Percentiles rank a stretch among this genome's conserved stretches.
Evolutionary conservation across 2,113 vertebrate genomes (phyloP).

Genomic region (Colaptes auratus): DNA sequence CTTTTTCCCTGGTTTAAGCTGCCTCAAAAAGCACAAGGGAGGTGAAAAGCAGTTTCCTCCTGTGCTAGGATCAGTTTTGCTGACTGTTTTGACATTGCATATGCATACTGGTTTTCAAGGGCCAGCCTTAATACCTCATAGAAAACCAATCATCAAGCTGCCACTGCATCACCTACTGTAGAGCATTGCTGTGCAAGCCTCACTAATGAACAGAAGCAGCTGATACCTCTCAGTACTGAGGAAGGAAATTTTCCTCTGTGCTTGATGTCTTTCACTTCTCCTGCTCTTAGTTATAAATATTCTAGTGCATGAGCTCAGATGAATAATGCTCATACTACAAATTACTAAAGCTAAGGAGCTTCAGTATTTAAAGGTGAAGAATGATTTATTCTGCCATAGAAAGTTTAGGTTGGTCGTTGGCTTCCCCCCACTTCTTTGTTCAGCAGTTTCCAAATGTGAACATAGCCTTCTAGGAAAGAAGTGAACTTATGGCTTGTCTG

Average conservation of each 20-base stretch:
- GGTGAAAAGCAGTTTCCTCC: background rate
- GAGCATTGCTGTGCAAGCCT: background rate
- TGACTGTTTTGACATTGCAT: background rate
- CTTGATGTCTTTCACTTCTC: conserved; percentile 20
- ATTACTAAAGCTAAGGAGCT: conserved; percentile 17
- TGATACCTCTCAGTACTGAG: background rate
- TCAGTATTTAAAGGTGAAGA: conserved; percentile 24
- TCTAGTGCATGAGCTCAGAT: conserved; percentile 15
- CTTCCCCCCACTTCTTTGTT: background rate
- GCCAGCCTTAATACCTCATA: background rate
- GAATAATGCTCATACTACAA: conserved; percentile 15
- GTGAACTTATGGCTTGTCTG: background rate
- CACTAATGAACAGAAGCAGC: background rate
- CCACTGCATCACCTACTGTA: fast-evolving
- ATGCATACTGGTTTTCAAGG: background rate
- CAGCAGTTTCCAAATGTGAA: background rate
- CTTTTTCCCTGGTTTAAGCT: background rate
- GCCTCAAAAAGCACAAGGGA: background rate
- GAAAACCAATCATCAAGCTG: background rate
- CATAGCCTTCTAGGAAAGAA: background rate
- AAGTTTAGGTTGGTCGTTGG: background rate
- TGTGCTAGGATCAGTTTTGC: fast-evolving
- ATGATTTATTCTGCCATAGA: background rate
- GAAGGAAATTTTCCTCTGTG: background rate
- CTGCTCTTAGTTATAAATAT: conserved; percentile 38